Evolutionary conservation across 37 sponge, comb jelly and placozoan species (phyloP).

Genomic region (Oopsacas minuta): DNA sequence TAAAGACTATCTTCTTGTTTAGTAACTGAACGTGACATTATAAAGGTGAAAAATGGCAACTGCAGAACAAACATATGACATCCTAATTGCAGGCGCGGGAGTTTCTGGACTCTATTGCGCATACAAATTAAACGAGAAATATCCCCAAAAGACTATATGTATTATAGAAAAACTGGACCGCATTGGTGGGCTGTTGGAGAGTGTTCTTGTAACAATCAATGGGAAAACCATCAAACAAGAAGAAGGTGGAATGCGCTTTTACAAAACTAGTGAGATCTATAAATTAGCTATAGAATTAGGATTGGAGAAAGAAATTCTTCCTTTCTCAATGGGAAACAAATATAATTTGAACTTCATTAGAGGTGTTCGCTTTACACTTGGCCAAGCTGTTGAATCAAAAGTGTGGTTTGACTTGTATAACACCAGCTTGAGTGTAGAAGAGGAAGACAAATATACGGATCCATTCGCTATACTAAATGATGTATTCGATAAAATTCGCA

Average conservation of each 20-base stretch:
- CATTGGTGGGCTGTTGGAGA: background rate
- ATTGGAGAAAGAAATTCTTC: background rate
- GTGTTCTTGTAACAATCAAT: background rate
- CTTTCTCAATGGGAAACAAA: background rate
- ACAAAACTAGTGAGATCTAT: background rate
- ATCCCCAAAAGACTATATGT: background rate
- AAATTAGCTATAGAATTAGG: background rate
- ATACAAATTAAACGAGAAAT: background rate
- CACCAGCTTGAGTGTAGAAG: background rate
- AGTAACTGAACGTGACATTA: too few species aligned
- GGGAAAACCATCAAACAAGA: background rate
- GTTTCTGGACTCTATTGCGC: background rate
- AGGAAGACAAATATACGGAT: background rate
- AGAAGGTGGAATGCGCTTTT: background rate
- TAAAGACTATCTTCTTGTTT: too few species aligned
- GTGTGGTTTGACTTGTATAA: background rate
- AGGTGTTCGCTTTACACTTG: background rate
- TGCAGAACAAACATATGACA: background rate
- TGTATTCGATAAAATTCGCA: background rate
- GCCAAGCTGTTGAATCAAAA: background rate
- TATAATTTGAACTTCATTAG: background rate
- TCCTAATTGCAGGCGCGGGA: background rate
- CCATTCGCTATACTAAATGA: background rate
- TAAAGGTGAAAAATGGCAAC: background rate
- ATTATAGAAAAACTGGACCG: background rate